Evolutionary conservation across 2,797 vertebrate genomes (phyloP), one percentile per base, ranked within the genome.

Genomic region (Erithacus rubecula): DNA sequence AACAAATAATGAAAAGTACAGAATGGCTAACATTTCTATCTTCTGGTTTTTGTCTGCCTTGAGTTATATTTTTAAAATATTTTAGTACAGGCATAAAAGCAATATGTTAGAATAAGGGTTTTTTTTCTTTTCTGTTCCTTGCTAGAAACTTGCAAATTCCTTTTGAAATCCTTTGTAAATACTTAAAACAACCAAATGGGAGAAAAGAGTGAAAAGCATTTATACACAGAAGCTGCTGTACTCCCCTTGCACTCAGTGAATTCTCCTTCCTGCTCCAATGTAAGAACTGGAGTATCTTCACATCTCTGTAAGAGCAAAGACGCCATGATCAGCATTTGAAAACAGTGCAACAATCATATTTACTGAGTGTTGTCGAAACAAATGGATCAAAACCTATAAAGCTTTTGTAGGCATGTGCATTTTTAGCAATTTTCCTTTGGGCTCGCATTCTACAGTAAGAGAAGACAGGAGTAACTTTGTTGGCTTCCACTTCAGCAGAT

Each of bases 111-210:
- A 93, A 53, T 76, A 69, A 58, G 20, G 8, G 0, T 10, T 62
- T 69, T 74, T 74, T 77, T 63, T 32, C 5, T 44, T 70, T 87
- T 29, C 34, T 77, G 6, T 60, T 90, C 30, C 64, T 95, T 58
- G 5, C 18, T 94, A 67, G 46, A 82, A 87, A 89, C 47, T 91
- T 86, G 43, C n/a, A 88, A 93, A 96, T 83, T 89, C 37, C 34
- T 87, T 91, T 63, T 91, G 63, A 95, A 90, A 95, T 56, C 47
- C 34, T 79, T 88, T 76, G 37, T 65, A 81, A 94, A 90, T 47
- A 60, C 67, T 49, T 84, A 84, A 75, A 94, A 46, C 34, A 91
- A 70, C 26, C 47, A 91, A 90, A 90, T 1, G 2, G 22, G 23
- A 87, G 30, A 60, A 91, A 52, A 71, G 43, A 85, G 41, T 44